A percentile compares a stretch with the other conserved stretches of the same genome.
phyloP scores from a whole-genome alignment of 1,140 invertebrate species.

The Nasonia vitripennis region DNA sequence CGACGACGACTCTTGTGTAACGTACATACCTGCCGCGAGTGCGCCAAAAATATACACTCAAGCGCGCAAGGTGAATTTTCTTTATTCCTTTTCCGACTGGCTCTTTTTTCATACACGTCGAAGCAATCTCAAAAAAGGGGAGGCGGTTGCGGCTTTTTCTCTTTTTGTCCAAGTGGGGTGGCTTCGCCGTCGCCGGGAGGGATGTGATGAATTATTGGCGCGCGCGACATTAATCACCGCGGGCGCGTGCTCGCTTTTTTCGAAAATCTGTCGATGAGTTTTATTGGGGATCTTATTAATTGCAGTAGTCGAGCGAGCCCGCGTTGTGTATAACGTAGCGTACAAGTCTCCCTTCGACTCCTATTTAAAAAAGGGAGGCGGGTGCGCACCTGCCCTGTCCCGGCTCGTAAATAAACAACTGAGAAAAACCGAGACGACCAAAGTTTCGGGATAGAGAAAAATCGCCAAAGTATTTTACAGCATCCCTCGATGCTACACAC shows the following conservation, averaged over 20 bases:
- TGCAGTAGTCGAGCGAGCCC: background rate
- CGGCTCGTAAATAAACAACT: constrained; percentile 6
- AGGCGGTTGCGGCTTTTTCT: background rate
- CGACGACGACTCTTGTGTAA: background rate
- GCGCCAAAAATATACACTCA: background rate
- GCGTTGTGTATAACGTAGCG: no score
- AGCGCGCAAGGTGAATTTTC: constrained; percentile 9
- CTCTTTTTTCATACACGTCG: no score
- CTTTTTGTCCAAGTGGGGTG: background rate
- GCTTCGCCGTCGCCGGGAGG: background rate
- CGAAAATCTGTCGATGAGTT: constrained; percentile 57
- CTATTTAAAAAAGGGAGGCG: background rate
- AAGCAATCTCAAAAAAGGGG: background rate
- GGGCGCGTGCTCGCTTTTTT: constrained; percentile 47
- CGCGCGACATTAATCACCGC: constrained; percentile 8
- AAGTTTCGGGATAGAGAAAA: background rate
- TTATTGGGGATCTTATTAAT: constrained; percentile 37
- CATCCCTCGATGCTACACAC: background rate
- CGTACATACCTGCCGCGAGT: background rate
- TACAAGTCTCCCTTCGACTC: background rate
- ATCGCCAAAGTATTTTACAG: constrained; percentile 19
- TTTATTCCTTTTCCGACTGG: constrained; percentile 1
- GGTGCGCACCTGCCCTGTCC: background rate
- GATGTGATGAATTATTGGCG: constrained; percentile 21
- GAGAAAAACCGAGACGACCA: background rate